Percentiles rank a stretch among this genome's conserved stretches.
Conservation (phyloP, 1,140 invertebrate genomes). For the Drosophila ananassae region DNA sequence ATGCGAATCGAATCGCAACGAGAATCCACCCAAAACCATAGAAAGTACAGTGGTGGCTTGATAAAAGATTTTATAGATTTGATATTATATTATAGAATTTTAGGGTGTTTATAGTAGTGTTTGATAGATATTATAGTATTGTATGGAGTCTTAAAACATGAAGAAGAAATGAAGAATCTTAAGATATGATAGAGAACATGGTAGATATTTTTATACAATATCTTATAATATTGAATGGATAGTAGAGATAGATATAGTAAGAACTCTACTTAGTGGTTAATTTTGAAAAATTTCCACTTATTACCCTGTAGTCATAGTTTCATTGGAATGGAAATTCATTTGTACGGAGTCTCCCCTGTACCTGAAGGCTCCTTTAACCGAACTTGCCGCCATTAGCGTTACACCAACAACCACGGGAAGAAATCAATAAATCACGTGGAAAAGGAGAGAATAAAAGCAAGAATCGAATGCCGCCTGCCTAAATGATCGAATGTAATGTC, state of each 20-base stretch:
- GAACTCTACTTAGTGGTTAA: too few species aligned
- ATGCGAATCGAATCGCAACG: conserved; percentile 14
- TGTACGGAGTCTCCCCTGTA: background rate
- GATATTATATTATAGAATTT: too few species aligned
- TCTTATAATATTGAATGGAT: too few species aligned
- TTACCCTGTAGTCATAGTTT: background rate
- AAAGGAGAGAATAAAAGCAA: conserved; percentile 46
- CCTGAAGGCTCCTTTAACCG: conserved; percentile 17
- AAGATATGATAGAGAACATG: too few species aligned
- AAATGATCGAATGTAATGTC: conserved; percentile 60
- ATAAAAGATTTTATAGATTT: background rate
- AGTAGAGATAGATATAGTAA: too few species aligned
- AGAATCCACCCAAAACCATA: conserved; percentile 12
- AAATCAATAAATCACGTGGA: conserved; percentile 77
- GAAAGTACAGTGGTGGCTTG: conserved; percentile 21
- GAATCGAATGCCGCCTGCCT: conserved; percentile 30
- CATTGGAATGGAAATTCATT: background rate
- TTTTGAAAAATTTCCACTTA: too few species aligned
- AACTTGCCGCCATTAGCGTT: conserved; percentile 67
- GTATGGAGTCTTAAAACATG: too few species aligned
- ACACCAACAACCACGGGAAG: conserved; percentile 33
- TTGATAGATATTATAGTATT: background rate
- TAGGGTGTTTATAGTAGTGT: background rate
- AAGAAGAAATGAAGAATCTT: too few species aligned
- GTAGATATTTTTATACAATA: too few species aligned